Percentiles rank a stretch among this genome's conserved stretches.
Evolutionary conservation across 2,113 vertebrate genomes (phyloP).

Genomic region (Cynocephalus volans): DNA sequence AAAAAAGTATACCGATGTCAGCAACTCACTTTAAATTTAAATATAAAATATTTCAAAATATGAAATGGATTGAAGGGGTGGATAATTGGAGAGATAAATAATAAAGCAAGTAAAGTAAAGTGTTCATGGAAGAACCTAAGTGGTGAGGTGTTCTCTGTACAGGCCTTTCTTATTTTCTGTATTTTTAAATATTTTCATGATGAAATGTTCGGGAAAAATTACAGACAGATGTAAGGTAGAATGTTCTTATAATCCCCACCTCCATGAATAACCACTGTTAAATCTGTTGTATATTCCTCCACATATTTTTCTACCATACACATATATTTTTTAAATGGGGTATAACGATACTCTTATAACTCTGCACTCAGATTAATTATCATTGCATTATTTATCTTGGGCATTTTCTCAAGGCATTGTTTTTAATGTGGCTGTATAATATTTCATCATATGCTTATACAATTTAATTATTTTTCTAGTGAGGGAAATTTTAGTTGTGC

Average conservation of each 20-base stretch:
- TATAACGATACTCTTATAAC: background rate
- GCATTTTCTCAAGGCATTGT: background rate
- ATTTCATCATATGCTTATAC: background rate
- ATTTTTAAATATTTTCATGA: background rate
- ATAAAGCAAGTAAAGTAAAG: conserved; percentile 37
- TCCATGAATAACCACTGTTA: background rate
- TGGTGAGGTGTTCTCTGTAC: background rate
- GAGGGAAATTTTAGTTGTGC: background rate
- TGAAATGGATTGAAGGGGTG: background rate
- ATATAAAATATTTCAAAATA: conserved; percentile 11
- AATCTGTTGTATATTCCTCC: background rate
- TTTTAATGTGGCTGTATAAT: background rate
- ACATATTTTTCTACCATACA: background rate
- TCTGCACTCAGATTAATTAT: background rate
- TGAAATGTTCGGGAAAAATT: background rate
- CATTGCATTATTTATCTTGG: conserved; percentile 22
- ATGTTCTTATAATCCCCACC: background rate
- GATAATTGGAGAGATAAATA: background rate
- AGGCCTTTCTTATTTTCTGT: conserved; percentile 12
- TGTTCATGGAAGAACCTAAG: background rate
- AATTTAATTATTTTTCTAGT: background rate
- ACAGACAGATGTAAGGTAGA: background rate
- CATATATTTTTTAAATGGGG: background rate
- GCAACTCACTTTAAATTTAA: conserved; percentile 36
- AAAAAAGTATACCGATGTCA: background rate